Evolutionary conservation across 2,113 vertebrate genomes (phyloP).

Genomic region (Mustela lutreola): DNA sequence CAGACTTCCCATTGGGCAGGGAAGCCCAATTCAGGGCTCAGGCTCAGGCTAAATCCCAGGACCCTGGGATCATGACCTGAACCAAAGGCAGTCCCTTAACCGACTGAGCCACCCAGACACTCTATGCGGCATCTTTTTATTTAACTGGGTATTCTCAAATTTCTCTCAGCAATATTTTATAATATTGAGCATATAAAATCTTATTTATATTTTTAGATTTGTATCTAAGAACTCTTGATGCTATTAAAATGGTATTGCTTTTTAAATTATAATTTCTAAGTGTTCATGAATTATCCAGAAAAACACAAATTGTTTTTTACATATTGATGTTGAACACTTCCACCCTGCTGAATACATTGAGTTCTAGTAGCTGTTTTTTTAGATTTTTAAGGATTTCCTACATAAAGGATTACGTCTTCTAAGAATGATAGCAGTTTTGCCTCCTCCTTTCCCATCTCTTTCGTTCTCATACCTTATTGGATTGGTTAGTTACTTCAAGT

Average conservation of each 20-base stretch:
- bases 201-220: not conserved
- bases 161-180: slow-evolving; percentile 1
- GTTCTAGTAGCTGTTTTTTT: not conserved
- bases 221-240: not conserved
- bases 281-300: not conserved
- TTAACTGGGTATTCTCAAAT: not conserved
- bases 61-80: too few relatives aligned
- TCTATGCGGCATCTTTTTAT: not conserved
- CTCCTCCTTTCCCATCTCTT: not conserved
- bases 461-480: not conserved
- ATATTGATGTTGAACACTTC: not conserved
- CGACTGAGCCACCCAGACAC: too few relatives aligned
- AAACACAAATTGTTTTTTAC: slow-evolving; percentile 29
- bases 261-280: not conserved
- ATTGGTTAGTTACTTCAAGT: not conserved
- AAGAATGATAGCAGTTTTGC: not conserved
- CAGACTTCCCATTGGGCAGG: too few relatives aligned
- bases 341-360: slow-evolving; percentile 9
- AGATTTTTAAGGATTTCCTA: not conserved
- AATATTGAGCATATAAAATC: not conserved
- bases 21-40: too few relatives aligned
- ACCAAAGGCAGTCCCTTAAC: too few relatives aligned
- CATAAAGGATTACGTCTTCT: not conserved
- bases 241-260: not conserved
- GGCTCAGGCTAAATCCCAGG: too few relatives aligned